Conservation (phyloP, 2,797 vertebrate genomes). For the Enteromius unitaeniatus region DNA sequence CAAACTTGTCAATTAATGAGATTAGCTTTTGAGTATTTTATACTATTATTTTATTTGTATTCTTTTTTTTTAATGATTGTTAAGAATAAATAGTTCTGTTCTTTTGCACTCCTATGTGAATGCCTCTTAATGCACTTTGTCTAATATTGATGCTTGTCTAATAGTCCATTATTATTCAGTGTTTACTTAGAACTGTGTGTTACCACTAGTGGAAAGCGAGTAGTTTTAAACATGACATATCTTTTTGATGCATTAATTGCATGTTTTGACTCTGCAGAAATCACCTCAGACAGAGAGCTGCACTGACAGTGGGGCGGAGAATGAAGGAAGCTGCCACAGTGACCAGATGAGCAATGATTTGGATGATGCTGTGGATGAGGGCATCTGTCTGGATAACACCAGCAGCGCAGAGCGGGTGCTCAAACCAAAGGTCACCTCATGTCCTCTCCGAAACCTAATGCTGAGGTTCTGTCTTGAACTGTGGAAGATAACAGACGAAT, state of each 20-base stretch:
- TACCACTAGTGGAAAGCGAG: background rate
- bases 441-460: background rate
- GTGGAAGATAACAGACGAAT: background rate
- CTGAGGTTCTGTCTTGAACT: background rate
- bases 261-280: constrained; percentile 81
- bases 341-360: constrained; percentile 99
- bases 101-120: background rate
- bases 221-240: background rate
- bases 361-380: constrained; percentile 96
- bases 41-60: background rate
- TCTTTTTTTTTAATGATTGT: background rate
- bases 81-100: background rate
- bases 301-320: constrained; percentile 98
- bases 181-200: background rate
- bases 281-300: constrained; percentile 98
- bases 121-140: background rate
- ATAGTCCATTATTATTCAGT: background rate
- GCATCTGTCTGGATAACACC: constrained; percentile 95
- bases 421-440: constrained; percentile 89
- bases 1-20: background rate
- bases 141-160: too few relatives aligned
- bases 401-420: constrained; percentile 87
- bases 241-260: background rate
- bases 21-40: background rate
- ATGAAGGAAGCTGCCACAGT: constrained; percentile 99